Base-by-base conservation (phyloP, 2,888 invertebrate genomes). In the Cetonia aurata region DNA sequence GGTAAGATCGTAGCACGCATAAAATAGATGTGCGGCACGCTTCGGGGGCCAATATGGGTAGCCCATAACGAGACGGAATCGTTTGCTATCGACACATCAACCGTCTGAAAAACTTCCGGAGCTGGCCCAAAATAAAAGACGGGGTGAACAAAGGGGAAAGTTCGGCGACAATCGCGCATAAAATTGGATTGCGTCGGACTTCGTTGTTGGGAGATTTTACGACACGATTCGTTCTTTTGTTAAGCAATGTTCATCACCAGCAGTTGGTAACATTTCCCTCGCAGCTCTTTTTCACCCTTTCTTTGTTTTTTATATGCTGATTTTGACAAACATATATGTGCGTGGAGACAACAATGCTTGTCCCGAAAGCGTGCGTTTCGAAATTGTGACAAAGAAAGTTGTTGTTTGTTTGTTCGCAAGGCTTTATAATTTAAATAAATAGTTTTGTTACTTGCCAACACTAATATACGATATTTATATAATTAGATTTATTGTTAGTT, bases 171-270 rank as follows among this genome's bases (percentile, higher is more conserved):
- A 68, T 56, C 48, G 57, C 57, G 68, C 68, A 57, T 59, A 68
- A 68, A 68, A 68, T 68, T 59, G 68, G 57, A 68, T 68, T 68
- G 57, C 56, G 15, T 31, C 17, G 56, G 68, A 57, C 48, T 57
- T 50, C 68, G 57, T 68, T 57, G 68, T 68, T 57, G 48, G 57
- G 31, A 57, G 48, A 57, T 57, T 57, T 68, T 68, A 68, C 57
- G 68, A 59, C 31, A 13, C 25, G 46, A 6, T 48, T 31, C 46
- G 15, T 60, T 60, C 19, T 33, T 25, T 25, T 50, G 50, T 50
- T 50, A 15, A 15, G 10, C 6, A 50, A 50, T 15, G 50, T 50
- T 15, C 15, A 25, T 4, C 25, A 25, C 25, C 25, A 25, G 25
- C 4, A 25, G 56, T 37, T 9, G 56, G 15, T 37, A 56, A 56